Percentiles rank a stretch among this genome's conserved stretches.
Conservation (phyloP, 1,140 invertebrate species). For the Pantala flavescens region DNA sequence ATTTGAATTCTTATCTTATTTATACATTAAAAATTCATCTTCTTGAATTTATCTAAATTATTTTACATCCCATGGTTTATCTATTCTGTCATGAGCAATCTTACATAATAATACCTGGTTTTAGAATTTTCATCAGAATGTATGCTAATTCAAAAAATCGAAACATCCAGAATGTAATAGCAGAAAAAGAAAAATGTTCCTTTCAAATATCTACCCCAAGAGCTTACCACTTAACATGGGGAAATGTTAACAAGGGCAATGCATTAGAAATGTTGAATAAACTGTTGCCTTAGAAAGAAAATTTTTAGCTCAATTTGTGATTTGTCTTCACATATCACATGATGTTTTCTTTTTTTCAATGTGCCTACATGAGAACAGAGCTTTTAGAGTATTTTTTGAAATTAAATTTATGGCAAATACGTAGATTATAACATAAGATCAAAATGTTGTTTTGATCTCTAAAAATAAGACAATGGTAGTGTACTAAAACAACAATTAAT, state of each 20-base stretch:
- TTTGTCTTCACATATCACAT: slow-evolving; percentile 10
- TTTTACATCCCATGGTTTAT: no score
- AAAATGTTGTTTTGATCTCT: neutral
- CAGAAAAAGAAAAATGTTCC: neutral
- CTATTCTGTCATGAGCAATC: no score
- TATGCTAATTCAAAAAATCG: no score
- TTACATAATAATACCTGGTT: no score
- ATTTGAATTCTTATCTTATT: no score
- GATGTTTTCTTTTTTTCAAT: neutral
- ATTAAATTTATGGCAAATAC: neutral
- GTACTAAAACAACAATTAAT: neutral
- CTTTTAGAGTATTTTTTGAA: slow-evolving; percentile 11
- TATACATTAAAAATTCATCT: no score
- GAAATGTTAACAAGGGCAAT: neutral
- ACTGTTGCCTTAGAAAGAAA: slow-evolving; percentile 9
- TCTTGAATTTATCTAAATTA: no score
- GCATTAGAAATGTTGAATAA: slow-evolving; percentile 3
- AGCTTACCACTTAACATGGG: slow-evolving; percentile 8
- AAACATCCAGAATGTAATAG: neutral
- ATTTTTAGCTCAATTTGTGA: slow-evolving; percentile 7
- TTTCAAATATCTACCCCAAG: neutral
- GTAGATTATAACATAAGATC: neutral
- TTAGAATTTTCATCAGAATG: no score
- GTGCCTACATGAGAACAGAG: slow-evolving; percentile 8
- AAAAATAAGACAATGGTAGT: neutral